Evolutionary conservation across 2,888 invertebrate species (phyloP).

Genomic region (Hermaeophaga mercurialis): DNA sequence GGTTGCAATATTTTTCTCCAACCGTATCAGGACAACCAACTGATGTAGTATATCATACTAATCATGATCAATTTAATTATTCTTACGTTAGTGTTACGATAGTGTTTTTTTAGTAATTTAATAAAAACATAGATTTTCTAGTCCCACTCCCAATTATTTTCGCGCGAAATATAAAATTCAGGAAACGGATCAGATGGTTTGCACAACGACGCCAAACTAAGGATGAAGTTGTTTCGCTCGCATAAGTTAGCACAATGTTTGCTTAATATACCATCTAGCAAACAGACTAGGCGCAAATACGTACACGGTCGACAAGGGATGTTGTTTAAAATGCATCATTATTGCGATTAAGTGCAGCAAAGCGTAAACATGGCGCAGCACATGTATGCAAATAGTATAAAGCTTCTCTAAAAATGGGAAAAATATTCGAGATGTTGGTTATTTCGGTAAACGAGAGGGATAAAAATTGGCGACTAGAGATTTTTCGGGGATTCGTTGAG

Average conservation of each 20-base stretch:
- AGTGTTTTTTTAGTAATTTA: no score
- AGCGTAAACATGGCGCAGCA: constrained; percentile 29
- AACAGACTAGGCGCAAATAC: constrained; percentile 9
- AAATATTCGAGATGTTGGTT: neutral
- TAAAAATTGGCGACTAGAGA: no score
- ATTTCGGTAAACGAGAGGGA: neutral
- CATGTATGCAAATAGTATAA: constrained; percentile 24
- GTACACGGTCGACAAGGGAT: constrained; percentile 10
- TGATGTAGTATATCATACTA: no score
- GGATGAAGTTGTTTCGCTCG: neutral
- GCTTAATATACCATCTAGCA: constrained; percentile 8
- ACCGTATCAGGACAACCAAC: no score
- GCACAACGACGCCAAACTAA: neutral
- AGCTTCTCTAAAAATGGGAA: neutral
- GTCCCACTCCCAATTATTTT: no score
- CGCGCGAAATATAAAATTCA: no score
- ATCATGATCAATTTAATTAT: no score
- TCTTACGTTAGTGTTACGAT: no score
- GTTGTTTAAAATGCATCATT: constrained; percentile 29
- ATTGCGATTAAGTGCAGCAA: constrained; percentile 32
- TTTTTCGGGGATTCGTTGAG: no score
- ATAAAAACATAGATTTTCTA: no score
- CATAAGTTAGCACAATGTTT: constrained; percentile 3
- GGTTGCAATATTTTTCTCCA: no score
- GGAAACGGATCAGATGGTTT: neutral